Conservation (phyloP, 2,888 invertebrate species). For the Drosophila paranaensis region DNA sequence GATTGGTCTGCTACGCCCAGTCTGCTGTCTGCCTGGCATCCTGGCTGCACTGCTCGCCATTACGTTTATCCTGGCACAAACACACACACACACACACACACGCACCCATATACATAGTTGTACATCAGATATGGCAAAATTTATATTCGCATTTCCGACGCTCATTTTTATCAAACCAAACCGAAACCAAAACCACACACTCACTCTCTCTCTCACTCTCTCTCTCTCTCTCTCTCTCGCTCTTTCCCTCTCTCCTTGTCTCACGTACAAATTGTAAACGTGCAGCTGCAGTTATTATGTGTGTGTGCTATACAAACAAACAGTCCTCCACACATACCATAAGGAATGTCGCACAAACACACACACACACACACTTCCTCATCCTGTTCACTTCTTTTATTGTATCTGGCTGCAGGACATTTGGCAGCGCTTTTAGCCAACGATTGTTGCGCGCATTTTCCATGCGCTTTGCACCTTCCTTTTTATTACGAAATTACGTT, state of each 20-base stretch:
- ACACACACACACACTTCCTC: conserved; percentile 32
- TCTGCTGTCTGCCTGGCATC: conserved; percentile 66
- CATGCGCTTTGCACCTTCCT: conserved; percentile 32
- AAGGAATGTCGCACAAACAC: conserved; percentile 51
- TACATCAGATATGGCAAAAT: conserved; percentile 83
- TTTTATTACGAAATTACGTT: conserved; percentile 50
- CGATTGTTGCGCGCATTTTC: conserved; percentile 50
- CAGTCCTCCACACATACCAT: conserved; percentile 23
- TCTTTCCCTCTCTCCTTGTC: background rate
- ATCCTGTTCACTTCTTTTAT: conserved; percentile 55
- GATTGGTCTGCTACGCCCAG: conserved; percentile 66
- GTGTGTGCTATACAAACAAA: conserved; percentile 41
- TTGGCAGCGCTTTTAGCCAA: conserved; percentile 58
- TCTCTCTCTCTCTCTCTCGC: background rate
- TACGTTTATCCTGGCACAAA: conserved; percentile 66
- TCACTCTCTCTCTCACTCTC: background rate
- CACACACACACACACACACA: conserved; percentile 28
- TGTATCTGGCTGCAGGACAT: conserved; percentile 33
- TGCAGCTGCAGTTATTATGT: conserved; percentile 68
- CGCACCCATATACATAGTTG: conserved; percentile 44
- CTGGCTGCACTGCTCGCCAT: conserved; percentile 72
- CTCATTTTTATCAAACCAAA: conserved; percentile 76
- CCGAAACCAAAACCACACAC: conserved; percentile 40
- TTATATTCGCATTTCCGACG: conserved; percentile 83
- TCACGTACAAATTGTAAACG: conserved; percentile 72